phyloP scores from a whole-genome alignment of 2,113 vertebrate genomes.

The Marcusenius ussheri region DNA sequence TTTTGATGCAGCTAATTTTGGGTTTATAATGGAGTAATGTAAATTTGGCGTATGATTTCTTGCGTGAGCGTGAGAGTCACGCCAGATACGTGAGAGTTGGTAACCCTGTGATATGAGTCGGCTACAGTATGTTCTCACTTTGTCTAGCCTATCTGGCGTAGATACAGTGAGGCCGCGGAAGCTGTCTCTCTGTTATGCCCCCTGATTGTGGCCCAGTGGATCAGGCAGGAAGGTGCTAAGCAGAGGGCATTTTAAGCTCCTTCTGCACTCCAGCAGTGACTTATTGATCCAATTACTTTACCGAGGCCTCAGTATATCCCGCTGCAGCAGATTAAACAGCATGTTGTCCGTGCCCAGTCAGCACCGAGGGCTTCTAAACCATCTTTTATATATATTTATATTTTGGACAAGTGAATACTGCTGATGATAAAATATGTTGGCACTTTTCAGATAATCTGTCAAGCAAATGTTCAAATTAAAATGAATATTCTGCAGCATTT shows the following conservation, averaged over 20 bases:
- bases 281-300: conserved; percentile 17
- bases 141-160: neutral
- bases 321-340: neutral
- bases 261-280: neutral
- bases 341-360: neutral
- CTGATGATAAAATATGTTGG: neutral
- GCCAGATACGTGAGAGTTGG: neutral
- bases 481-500: neutral
- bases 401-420: neutral
- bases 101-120: neutral
- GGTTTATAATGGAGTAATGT: neutral
- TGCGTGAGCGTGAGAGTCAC: neutral
- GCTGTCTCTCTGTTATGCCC: neutral
- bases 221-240: neutral
- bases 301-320: neutral
- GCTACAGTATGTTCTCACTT: neutral
- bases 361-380: neutral
- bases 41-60: neutral
- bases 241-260: neutral
- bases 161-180: neutral
- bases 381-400: neutral
- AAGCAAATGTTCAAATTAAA: neutral
- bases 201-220: neutral
- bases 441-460: neutral
- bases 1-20: neutral